Conservation (phyloP, 2,797 vertebrate species). For the Enteromius argenteus region DNA sequence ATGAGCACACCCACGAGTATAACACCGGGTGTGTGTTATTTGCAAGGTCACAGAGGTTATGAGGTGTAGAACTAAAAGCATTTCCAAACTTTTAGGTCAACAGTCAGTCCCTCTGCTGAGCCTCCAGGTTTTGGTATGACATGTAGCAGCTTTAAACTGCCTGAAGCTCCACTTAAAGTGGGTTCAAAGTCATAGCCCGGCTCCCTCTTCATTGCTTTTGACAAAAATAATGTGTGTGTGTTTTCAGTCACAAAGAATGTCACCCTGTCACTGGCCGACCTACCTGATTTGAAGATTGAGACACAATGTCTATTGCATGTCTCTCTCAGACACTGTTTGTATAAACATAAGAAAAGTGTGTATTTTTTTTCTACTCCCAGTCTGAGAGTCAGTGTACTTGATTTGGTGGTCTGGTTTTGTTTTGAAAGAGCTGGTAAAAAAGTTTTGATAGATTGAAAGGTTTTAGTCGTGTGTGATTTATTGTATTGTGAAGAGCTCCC, state of each 20-base stretch:
- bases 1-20: conserved; percentile 32
- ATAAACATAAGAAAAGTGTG: not conserved
- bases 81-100: conserved; percentile 63
- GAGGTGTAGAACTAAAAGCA: conserved; percentile 53
- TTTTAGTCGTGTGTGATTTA: conserved; percentile 6
- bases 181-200: conserved; percentile 60
- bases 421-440: conserved; percentile 1
- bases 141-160: conserved; percentile 53
- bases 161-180: conserved; percentile 65
- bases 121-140: conserved; percentile 50
- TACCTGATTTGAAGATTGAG: conserved; percentile 31
- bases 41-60: conserved; percentile 46
- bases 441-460: not conserved
- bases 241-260: conserved; percentile 59
- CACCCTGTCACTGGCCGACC: conserved; percentile 19
- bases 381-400: not conserved
- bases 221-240: conserved; percentile 51
- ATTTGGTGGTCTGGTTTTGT: conserved; percentile 18
- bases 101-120: conserved; percentile 49
- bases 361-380: not conserved
- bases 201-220: conserved; percentile 53
- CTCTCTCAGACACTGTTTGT: conserved; percentile 5
- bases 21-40: conserved; percentile 50
- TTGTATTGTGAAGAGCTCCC: conserved; percentile 65
- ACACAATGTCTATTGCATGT: conserved; percentile 8